Evolutionary conservation across 2,797 vertebrate species (phyloP).

Genomic region (Allobates femoralis): DNA sequence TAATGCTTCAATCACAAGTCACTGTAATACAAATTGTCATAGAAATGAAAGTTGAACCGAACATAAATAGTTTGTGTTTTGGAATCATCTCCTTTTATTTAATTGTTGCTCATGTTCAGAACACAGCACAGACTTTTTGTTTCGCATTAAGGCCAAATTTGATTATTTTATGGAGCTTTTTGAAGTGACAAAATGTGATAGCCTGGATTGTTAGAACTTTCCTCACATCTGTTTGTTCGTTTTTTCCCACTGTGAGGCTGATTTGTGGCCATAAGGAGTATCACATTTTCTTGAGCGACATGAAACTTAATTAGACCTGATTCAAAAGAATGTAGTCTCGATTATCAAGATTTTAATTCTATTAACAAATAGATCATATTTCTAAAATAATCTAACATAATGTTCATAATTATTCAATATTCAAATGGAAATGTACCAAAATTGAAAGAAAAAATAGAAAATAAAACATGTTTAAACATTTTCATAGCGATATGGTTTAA

Average conservation of each 20-base stretch:
- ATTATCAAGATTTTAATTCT: slow-evolving; percentile 48
- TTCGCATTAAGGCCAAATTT: background rate
- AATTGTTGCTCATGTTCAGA: slow-evolving; percentile 36
- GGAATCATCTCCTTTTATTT: slow-evolving; percentile 18
- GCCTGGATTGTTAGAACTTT: slow-evolving; percentile 16
- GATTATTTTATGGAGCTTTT: slow-evolving; percentile 25
- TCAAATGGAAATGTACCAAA: background rate
- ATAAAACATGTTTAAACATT: too few species aligned
- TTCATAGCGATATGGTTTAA: too few species aligned
- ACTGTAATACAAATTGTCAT: slow-evolving; percentile 55
- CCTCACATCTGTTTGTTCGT: slow-evolving; percentile 52
- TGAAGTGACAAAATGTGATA: slow-evolving; percentile 37
- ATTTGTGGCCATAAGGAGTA: slow-evolving; percentile 38
- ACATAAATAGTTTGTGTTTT: slow-evolving; percentile 54
- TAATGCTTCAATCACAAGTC: slow-evolving; percentile 49
- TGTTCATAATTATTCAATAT: slow-evolving; percentile 23
- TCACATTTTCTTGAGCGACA: slow-evolving; percentile 55
- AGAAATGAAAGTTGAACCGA: slow-evolving; percentile 34
- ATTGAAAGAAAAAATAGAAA: too few species aligned
- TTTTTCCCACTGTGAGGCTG: slow-evolving; percentile 18
- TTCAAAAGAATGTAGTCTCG: slow-evolving; percentile 50
- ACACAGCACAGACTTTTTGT: background rate
- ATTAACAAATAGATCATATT: slow-evolving; percentile 35
- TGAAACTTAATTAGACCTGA: slow-evolving; percentile 52
- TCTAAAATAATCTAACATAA: slow-evolving; percentile 32